phyloP scores from a whole-genome alignment of 2,888 invertebrate genomes.

The Luperina testacea region DNA sequence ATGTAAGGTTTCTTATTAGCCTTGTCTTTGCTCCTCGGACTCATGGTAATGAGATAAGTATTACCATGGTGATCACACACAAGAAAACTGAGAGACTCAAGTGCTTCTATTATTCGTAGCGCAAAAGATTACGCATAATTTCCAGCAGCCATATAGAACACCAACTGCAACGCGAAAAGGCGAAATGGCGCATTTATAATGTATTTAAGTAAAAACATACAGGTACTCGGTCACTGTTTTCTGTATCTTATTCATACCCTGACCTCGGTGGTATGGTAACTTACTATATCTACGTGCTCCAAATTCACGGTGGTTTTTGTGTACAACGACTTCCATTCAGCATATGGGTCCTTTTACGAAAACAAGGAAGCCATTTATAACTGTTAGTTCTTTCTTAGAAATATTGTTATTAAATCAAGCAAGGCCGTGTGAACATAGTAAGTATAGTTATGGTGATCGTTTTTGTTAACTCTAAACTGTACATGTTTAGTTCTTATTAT shows the following conservation, averaged over 20 bases:
- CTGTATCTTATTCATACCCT: constrained; percentile 15
- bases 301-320: constrained; percentile 14
- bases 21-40: not conserved
- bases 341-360: constrained; percentile 43
- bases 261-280: not conserved
- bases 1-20: not conserved
- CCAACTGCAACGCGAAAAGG: no score
- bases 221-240: not conserved
- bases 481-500: constrained; percentile 21
- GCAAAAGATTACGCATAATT: not conserved
- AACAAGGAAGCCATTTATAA: constrained; percentile 62
- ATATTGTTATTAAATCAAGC: constrained; percentile 43
- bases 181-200: not conserved
- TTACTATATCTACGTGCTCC: constrained; percentile 41
- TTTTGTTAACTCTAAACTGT: constrained; percentile 12
- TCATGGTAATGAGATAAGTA: no score
- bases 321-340: constrained; percentile 53
- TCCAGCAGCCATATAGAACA: not conserved
- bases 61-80: not conserved
- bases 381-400: constrained; percentile 38
- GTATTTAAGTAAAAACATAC: not conserved
- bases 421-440: constrained; percentile 52
- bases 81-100: not conserved
- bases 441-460: constrained; percentile 43
- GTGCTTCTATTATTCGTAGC: not conserved